A percentile compares a stretch with the other conserved stretches of the same genome.
These are phyloP conservation scores for Cliona cf. orientalis DNA, from an alignment of 37 sponge, comb jelly and placozoan genomes.

Conservation along the genomic window DNA sequence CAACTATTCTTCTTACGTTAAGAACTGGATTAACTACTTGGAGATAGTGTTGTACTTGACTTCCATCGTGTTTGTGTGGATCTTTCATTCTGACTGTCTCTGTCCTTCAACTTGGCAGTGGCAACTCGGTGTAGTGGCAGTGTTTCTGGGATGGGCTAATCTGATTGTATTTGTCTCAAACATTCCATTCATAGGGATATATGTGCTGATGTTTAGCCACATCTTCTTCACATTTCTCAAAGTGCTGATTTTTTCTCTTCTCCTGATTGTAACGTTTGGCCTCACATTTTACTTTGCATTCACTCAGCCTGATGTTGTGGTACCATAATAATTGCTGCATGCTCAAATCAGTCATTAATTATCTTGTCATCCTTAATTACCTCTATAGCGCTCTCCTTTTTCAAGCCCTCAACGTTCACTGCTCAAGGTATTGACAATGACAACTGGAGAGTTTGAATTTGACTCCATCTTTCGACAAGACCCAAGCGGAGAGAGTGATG, in stretches of 20 bases:
- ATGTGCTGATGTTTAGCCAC: conserved; percentile 91
- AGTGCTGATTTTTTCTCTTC: conserved; percentile 67
- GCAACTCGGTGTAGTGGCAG: no score
- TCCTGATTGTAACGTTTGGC: conserved; percentile 87
- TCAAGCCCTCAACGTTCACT: conserved; percentile 63
- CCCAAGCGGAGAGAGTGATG: neutral
- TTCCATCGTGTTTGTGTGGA: no score
- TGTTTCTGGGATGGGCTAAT: no score
- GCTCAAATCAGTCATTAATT: no score
- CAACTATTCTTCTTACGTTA: no score
- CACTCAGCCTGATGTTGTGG: conserved; percentile 32
- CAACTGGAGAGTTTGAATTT: conserved; percentile 90
- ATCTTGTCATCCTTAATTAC: neutral
- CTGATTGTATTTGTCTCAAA: no score
- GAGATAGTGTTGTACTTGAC: no score
- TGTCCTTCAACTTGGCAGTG: no score
- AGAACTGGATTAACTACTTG: no score
- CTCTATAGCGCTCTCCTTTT: neutral
- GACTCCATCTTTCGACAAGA: conserved; percentile 64
- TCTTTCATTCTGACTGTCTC: no score
- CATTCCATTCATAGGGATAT: conserved; percentile 85
- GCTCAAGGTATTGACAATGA: conserved; percentile 80
- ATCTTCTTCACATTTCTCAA: conserved; percentile 85
- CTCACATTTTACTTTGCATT: conserved; percentile 89
- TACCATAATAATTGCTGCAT: no score